Evolutionary conservation across 37 sponge, comb jelly and placozoan species (phyloP), one percentile per base, ranked within the genome.

Genomic region (Theonella swinhoei): DNA sequence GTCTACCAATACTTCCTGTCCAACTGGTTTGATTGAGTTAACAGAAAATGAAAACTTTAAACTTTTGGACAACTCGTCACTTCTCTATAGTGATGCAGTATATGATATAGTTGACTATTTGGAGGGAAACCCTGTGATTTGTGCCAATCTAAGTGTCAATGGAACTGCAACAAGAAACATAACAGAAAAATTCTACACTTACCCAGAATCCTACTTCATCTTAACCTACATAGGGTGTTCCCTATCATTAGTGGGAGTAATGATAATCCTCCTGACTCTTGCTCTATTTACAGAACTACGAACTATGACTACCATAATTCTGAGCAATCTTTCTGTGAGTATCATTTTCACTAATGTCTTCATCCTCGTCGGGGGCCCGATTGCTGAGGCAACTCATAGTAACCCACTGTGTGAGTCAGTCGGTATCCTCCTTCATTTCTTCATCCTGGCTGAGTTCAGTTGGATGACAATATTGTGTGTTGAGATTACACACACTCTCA

Each of bases 381-480:
- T 40, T 3, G 22, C 59, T 37, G 68, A 43, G 3, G 47, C 77
- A 4, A 24, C 42, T 41, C 40, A 29, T 8, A 33, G 31, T 0
- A 20, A 2, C 1, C 62, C 43, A 1, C 41, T 79, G 14, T 89
- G 89, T 39, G 33, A 23, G 8, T 4, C 61, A 36, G 54, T 77
- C 1, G 89, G 79, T 8, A 77, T 89, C 8, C 32, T 70, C 62
- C 82, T 88, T 35, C 89, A 88, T 32, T 88, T 36, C 64, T 37
- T 63, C 9, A 71, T 72, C 68, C 75, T 89, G 25, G 38, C 83
- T 28, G 84, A 82, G 47, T 89, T 89, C 40, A n/a, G n/a, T 33
- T 89, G 89, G 89, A 89, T 83, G 84, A 74, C 72, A 35, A 35
- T 89, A 31, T 39, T 83, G 47, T 64, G 43, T 19, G 47, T 62